phyloP scores from a whole-genome alignment of 2,888 invertebrate genomes.

The Agrenia bidenticulata region DNA sequence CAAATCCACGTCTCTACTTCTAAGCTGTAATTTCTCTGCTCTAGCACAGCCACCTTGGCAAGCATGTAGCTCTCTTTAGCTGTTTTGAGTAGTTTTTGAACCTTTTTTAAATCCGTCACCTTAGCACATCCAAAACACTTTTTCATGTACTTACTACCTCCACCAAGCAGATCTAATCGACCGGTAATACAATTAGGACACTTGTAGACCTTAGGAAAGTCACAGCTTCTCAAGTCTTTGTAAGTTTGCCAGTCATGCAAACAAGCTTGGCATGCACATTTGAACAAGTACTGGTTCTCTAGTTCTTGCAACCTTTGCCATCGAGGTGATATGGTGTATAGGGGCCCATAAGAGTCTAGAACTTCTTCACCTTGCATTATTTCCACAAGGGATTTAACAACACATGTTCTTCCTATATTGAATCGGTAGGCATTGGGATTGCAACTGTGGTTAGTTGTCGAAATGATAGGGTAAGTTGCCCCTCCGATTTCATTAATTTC shows the following conservation, averaged over 20 bases:
- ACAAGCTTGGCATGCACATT: conserved; percentile 58
- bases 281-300: conserved; percentile 57
- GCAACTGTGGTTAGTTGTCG: conserved; percentile 58
- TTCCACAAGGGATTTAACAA: conserved; percentile 54
- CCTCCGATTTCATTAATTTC: conserved; percentile 56
- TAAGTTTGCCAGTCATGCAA: conserved; percentile 55
- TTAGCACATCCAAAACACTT: conserved; percentile 42
- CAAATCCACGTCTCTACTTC: conserved; percentile 27
- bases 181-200: conserved; percentile 30
- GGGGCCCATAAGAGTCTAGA: conserved; percentile 59
- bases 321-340: conserved; percentile 55
- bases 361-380: conserved; percentile 58
- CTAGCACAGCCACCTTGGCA: conserved; percentile 22
- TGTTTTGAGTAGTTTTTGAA: conserved; percentile 22
- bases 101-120: conserved; percentile 29
- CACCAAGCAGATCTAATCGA: neutral
- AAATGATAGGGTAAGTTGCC: conserved; percentile 58
- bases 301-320: conserved; percentile 55
- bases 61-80: conserved; percentile 36
- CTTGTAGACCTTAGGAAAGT: conserved; percentile 15
- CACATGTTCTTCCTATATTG: conserved; percentile 53
- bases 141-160: neutral
- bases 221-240: conserved; percentile 13
- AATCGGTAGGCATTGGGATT: conserved; percentile 59
- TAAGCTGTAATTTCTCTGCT: conserved; percentile 6